Conservation (phyloP, 2,797 vertebrate species). For the Tokudaia muenninki region DNA sequence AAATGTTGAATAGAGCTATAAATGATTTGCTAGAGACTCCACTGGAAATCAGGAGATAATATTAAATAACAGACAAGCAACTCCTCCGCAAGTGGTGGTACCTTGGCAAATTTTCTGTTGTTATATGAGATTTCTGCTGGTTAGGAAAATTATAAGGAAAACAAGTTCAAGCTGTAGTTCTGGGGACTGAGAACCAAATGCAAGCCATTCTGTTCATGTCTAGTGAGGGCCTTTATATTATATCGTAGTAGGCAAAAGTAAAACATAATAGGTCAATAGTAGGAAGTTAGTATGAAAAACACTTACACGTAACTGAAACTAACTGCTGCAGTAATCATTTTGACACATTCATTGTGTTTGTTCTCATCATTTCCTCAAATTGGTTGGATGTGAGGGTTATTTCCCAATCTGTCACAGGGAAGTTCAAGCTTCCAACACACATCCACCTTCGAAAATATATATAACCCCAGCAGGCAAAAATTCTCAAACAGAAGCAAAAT, state of each 20-base stretch:
- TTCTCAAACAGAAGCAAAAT: not conserved
- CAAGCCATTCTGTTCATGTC: not conserved
- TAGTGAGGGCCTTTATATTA: not conserved
- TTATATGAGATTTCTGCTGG: not conserved
- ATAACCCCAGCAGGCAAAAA: not conserved
- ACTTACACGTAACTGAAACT: not conserved
- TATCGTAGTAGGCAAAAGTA: not conserved
- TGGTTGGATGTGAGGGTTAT: fast-evolving
- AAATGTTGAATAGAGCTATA: not conserved
- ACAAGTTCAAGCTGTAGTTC: not conserved
- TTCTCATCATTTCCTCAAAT: not conserved
- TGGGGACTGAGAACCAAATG: not conserved
- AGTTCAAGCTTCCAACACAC: not conserved
- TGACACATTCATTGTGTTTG: not conserved
- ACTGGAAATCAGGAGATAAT: not conserved
- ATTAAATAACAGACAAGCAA: not conserved
- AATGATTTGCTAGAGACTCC: not conserved
- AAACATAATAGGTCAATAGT: not conserved
- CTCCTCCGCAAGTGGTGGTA: not conserved
- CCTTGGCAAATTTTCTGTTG: not conserved
- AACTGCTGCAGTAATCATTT: fast-evolving
- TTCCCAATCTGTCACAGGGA: not conserved
- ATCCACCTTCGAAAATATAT: not conserved
- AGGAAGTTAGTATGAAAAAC: too few species aligned
- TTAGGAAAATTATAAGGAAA: not conserved